Conservation (phyloP, 2,888 invertebrate genomes). For the Dryocosmus kuriphilus region DNA sequence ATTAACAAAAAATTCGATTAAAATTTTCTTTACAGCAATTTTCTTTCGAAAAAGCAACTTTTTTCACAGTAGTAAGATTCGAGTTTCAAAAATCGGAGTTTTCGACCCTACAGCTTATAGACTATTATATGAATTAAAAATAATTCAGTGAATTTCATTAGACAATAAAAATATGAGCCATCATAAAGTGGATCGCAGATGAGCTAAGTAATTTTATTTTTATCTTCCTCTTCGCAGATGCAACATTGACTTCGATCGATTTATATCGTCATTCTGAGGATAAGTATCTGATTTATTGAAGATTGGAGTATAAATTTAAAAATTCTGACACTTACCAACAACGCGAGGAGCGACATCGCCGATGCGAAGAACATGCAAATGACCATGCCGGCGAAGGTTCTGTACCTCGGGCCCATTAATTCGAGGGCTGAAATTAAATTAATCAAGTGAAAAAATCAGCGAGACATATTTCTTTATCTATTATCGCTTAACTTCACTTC, state of each 20-base stretch:
- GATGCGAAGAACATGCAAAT: slow-evolving; percentile 84
- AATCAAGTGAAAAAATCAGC: slow-evolving; percentile 13
- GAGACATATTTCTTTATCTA: background rate
- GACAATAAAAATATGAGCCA: background rate
- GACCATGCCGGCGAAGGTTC: slow-evolving; percentile 83
- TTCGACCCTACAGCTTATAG: too few relatives aligned
- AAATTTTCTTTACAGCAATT: too few relatives aligned
- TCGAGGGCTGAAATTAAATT: slow-evolving; percentile 78
- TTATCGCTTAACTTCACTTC: background rate
- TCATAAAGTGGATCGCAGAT: background rate
- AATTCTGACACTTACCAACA: slow-evolving; percentile 76
- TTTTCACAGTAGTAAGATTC: too few relatives aligned
- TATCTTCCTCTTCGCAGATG: background rate
- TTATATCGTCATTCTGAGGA: background rate
- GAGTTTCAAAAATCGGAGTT: too few relatives aligned
- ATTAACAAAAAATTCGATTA: too few relatives aligned
- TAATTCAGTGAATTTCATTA: background rate
- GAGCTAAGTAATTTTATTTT: background rate
- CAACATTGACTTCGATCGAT: background rate
- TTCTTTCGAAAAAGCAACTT: too few relatives aligned
- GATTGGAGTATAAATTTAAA: background rate
- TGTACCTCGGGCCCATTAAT: slow-evolving; percentile 82
- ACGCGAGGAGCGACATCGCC: slow-evolving; percentile 83
- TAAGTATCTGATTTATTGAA: background rate
- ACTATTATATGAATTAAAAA: too few relatives aligned